Base-by-base conservation (phyloP, 2,113 vertebrate species). In the Penelope pileata region DNA sequence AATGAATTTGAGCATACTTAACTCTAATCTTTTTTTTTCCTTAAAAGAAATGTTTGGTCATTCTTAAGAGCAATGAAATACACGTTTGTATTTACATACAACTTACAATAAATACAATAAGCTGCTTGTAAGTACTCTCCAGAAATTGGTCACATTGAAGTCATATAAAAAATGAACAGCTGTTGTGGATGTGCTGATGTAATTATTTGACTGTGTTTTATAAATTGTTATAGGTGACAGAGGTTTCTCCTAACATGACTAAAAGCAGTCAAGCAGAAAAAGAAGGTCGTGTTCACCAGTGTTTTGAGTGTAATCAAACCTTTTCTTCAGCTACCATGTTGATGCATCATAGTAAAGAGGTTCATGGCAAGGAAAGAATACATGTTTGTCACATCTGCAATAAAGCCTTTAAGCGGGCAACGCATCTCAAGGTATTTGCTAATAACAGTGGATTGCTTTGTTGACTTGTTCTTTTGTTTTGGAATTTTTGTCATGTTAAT, bases 371-470 rank as follows among this genome's bases (percentile, higher is more conserved):
- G 59, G 99, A 99, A 94, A 98, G 99, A 91, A 99, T 99, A 90
- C 99, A 99, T 1, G 98, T 99, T 64, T 99, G 99, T 89, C 95
- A 94, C 3, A 76, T 99, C 86, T 99, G 99, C 96, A 98, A 97
- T 96, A 99, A 99, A 97, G 99, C 99, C 79, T 99, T 99, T 94
- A 99, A 99, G 94, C 93, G 99, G 8, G 99, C 99, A 56, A 99
- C 99, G 6, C 99, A 99, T 96, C 98, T 99, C 88, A 99, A 99
- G 99, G 99, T 99, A 97, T 36, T 92, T 90, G 48, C 56, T 90
- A 50, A 79, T 93, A 56, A 64, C 34, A 36, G 83, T 68, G 83
- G 48, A 48, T 79, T 84, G 22, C 68, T 93, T 58, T 84, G 56
- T 62, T 58, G 40, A 78, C 36, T 86, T 22, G 14, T 32, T 29